A percentile compares a stretch with the other conserved stretches of the same genome.
phyloP scores from a whole-genome alignment of 1,140 invertebrate genomes.

The Tetranychus cinnabarinus region DNA sequence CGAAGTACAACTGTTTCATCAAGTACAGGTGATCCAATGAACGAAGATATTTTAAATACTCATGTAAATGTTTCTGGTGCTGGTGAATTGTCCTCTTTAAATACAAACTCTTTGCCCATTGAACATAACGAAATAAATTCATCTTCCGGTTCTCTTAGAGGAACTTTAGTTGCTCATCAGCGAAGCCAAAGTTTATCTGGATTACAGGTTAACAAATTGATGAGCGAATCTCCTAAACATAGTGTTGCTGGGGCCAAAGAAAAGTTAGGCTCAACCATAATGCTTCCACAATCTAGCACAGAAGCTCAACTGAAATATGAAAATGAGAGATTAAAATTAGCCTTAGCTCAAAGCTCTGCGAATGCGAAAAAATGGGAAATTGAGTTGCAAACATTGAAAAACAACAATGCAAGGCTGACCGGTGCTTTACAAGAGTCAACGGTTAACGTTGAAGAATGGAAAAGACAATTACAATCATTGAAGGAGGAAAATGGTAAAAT shows the following conservation, averaged over 20 bases:
- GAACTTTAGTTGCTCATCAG: conserved; percentile 19
- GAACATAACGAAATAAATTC: too few relatives aligned
- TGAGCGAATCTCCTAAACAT: neutral
- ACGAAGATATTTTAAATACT: neutral
- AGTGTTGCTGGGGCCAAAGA: neutral
- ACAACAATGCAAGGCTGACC: conserved; percentile 78
- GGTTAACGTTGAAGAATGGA: conserved; percentile 95
- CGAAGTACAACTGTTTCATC: neutral
- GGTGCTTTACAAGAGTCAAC: conserved; percentile 89
- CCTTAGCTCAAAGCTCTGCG: conserved; percentile 78
- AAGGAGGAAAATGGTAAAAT: conserved; percentile 82
- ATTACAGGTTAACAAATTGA: conserved; percentile 20
- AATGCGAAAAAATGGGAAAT: conserved; percentile 98
- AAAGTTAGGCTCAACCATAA: neutral
- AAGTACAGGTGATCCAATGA: neutral
- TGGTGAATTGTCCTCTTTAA: neutral
- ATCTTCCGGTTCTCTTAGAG: too few relatives aligned
- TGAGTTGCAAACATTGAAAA: conserved; percentile 80
- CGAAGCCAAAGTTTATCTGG: conserved; percentile 29
- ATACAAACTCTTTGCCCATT: neutral
- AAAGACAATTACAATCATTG: conserved; percentile 77
- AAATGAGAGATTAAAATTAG: conserved; percentile 82
- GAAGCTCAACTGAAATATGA: conserved; percentile 89
- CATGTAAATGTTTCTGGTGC: neutral
- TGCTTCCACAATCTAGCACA: conserved; percentile 21